These are phyloP conservation scores for Gymnodraco acuticeps DNA, from an alignment of 2,797 vertebrate genomes.

Conservation along the genomic window DNA sequence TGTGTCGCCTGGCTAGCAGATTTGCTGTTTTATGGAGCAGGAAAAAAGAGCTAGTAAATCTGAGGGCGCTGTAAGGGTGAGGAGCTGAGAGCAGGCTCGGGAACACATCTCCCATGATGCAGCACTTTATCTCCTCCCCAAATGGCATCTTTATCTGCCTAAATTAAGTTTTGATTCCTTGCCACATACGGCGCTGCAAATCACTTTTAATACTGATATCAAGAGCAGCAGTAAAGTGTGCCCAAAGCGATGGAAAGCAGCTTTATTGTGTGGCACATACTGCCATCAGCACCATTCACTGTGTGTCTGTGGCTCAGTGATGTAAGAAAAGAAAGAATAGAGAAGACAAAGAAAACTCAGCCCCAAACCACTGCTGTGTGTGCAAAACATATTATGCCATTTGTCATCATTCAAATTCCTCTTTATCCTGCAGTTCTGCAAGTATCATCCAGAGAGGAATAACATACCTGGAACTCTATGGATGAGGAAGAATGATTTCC, in stretches of 20 bases:
- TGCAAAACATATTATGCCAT: slow-evolving; percentile 74
- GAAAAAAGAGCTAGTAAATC: slow-evolving; percentile 89
- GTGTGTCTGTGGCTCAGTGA: slow-evolving; percentile 62
- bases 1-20: slow-evolving; percentile 86
- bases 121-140: slow-evolving; percentile 87
- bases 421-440: slow-evolving; percentile 62
- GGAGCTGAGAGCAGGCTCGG: slow-evolving; percentile 75
- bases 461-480: slow-evolving; percentile 54
- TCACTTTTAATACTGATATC: slow-evolving; percentile 90
- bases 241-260: slow-evolving; percentile 80
- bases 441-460: slow-evolving; percentile 17
- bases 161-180: slow-evolving; percentile 92
- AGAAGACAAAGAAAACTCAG: slow-evolving; percentile 16
- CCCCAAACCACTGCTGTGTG: slow-evolving; percentile 74
- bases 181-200: slow-evolving; percentile 89
- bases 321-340: slow-evolving; percentile 48
- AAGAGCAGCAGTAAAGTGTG: slow-evolving; percentile 85
- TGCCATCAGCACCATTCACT: slow-evolving; percentile 65
- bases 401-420: slow-evolving; percentile 67
- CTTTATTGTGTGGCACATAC: slow-evolving; percentile 82
- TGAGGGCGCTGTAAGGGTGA: slow-evolving; percentile 80
- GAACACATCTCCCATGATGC: slow-evolving; percentile 86
- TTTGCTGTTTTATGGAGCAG: slow-evolving; percentile 88
- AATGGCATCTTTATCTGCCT: slow-evolving; percentile 91
- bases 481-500: slow-evolving; percentile 55